Evolutionary conservation across 1,140 invertebrate species (phyloP).

Genomic region (Atta colombica): DNA sequence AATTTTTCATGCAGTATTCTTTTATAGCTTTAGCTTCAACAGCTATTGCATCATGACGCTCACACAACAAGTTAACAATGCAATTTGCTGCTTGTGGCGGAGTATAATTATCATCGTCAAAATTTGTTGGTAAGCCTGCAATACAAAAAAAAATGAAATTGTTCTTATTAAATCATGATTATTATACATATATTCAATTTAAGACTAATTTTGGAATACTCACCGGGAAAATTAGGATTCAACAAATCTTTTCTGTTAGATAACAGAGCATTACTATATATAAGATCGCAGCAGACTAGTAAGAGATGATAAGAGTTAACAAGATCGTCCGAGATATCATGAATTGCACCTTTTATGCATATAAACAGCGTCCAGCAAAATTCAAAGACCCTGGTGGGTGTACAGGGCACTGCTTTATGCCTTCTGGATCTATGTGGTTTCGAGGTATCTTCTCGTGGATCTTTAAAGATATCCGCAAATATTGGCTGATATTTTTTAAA

Average conservation of each 20-base stretch:
- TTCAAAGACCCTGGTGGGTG: conserved; percentile 94
- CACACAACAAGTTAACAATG: conserved; percentile 94
- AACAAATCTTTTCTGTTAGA: conserved; percentile 94
- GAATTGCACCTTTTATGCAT: conserved; percentile 95
- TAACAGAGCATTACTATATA: conserved; percentile 95
- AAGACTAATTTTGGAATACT: conserved; percentile 64
- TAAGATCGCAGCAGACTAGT: conserved; percentile 95
- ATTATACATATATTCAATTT: not conserved
- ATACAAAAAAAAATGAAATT: conserved; percentile 24
- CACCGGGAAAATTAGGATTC: conserved; percentile 94
- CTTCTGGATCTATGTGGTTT: conserved; percentile 88
- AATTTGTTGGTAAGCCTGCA: conserved; percentile 83
- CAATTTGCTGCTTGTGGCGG: conserved; percentile 90
- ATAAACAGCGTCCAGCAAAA: conserved; percentile 98
- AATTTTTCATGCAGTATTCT: conserved; percentile 94
- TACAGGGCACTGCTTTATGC: conserved; percentile 92
- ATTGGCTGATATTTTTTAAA: conserved; percentile 97
- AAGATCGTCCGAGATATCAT: conserved; percentile 95
- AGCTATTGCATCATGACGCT: conserved; percentile 92
- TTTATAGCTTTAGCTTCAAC: conserved; percentile 96
- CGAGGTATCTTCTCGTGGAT: conserved; percentile 88
- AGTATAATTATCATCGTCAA: conserved; percentile 88
- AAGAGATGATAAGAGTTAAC: conserved; percentile 98
- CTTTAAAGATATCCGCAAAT: conserved; percentile 93
- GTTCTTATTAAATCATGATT: not conserved